These are phyloP conservation scores for Argyrosomus regius DNA, from an alignment of 2,797 vertebrate species.

Conservation along the genomic window DNA sequence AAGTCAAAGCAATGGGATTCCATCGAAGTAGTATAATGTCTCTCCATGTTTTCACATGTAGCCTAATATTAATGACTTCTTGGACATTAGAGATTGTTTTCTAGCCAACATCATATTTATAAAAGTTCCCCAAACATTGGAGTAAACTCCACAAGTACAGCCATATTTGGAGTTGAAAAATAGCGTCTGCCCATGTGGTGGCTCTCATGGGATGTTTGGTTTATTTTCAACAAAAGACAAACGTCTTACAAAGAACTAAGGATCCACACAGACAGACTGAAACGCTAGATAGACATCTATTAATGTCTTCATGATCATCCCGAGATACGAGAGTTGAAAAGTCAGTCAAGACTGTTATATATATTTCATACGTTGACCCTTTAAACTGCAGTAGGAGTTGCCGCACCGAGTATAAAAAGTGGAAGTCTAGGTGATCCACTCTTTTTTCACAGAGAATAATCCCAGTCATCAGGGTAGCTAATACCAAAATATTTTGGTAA, in stretches of 20 bases:
- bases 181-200: background rate
- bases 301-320: background rate
- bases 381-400: background rate
- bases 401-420: background rate
- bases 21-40: background rate
- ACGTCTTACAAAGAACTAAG: slow-evolving; percentile 10
- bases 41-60: background rate
- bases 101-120: background rate
- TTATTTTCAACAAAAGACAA: slow-evolving; percentile 7
- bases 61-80: background rate
- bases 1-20: background rate
- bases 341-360: background rate
- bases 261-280: background rate
- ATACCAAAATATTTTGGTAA: background rate
- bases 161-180: slow-evolving; percentile 9
- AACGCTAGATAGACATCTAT: background rate
- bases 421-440: background rate
- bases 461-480: background rate
- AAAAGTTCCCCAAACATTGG: background rate
- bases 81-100: slow-evolving; percentile 10
- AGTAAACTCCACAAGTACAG: background rate
- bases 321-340: background rate
- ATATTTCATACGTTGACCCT: background rate
- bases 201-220: background rate
- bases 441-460: background rate